These are phyloP conservation scores for Cherax quadricarinatus DNA, from an alignment of 1,140 invertebrate species.

Conservation along the genomic window DNA sequence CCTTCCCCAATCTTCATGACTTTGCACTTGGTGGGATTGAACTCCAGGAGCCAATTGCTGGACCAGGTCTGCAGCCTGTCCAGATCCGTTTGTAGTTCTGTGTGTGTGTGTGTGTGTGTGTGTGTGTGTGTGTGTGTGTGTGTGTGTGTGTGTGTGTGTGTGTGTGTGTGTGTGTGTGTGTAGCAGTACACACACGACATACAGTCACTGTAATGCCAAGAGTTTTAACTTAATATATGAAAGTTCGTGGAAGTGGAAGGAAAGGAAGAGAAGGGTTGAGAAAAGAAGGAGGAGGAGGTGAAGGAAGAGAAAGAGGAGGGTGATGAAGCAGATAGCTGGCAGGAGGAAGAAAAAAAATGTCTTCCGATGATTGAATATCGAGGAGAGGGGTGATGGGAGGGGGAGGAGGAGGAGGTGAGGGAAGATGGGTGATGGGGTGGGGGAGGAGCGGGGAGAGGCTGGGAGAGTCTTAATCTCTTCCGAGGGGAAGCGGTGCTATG, in stretches of 20 bases:
- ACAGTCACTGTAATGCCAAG: no score
- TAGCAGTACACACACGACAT: not conserved
- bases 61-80: no score
- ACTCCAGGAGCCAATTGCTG: no score
- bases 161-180: not conserved
- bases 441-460: no score
- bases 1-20: no score
- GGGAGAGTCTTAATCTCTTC: no score
- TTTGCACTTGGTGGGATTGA: no score
- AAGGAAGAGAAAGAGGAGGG: slow-evolving; percentile 4
- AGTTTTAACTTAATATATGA: not conserved
- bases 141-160: slow-evolving; percentile 27
- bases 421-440: not conserved
- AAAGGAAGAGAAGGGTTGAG: not conserved
- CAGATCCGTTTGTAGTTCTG: no score
- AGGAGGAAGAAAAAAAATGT: not conserved
- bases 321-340: not conserved
- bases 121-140: slow-evolving; percentile 49
- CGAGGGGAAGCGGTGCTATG: no score
- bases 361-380: not conserved
- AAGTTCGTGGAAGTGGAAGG: not conserved
- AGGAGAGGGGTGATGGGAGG: not conserved
- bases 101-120: slow-evolving; percentile 40
- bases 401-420: not conserved
- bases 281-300: no score